A percentile compares a stretch with the other conserved stretches of the same genome.
Conservation (phyloP, 2,888 invertebrate genomes). For the Gryllus longicercus region DNA sequence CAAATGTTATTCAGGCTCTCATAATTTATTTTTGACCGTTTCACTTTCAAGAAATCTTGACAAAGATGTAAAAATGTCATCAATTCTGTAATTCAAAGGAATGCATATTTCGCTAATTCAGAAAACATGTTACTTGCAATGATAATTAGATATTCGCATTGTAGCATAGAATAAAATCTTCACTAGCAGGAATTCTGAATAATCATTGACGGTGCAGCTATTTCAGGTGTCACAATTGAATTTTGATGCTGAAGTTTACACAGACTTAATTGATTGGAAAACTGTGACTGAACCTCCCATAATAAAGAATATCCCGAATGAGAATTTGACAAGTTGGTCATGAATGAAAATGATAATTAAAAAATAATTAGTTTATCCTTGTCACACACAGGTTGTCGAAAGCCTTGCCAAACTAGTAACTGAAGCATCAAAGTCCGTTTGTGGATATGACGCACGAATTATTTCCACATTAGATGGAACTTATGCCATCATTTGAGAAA, state of each 20-base stretch:
- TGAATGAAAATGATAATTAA: neutral
- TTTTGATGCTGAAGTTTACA: neutral
- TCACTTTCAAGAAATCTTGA: slow-evolving; percentile 32
- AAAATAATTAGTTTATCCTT: neutral
- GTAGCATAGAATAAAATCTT: neutral
- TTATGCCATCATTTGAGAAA: no score
- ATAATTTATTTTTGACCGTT: slow-evolving; percentile 34
- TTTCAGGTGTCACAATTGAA: neutral
- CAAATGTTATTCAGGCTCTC: slow-evolving; percentile 33
- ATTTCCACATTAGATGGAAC: neutral
- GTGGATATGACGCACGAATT: neutral
- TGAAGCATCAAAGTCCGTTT: neutral
- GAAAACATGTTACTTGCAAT: slow-evolving; percentile 40
- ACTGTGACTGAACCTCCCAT: neutral
- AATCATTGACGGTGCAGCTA: neutral
- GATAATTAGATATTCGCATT: neutral
- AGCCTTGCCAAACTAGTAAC: neutral
- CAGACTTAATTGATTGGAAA: neutral
- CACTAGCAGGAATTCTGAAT: neutral
- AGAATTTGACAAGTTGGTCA: neutral
- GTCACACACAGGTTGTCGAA: neutral
- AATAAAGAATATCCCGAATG: neutral
- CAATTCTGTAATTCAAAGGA: slow-evolving; percentile 39
- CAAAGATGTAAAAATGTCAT: slow-evolving; percentile 34
- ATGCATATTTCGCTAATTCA: slow-evolving; percentile 40